Base-by-base conservation (phyloP, 2,113 vertebrate species). In the Thamnaconus septentrionalis region DNA sequence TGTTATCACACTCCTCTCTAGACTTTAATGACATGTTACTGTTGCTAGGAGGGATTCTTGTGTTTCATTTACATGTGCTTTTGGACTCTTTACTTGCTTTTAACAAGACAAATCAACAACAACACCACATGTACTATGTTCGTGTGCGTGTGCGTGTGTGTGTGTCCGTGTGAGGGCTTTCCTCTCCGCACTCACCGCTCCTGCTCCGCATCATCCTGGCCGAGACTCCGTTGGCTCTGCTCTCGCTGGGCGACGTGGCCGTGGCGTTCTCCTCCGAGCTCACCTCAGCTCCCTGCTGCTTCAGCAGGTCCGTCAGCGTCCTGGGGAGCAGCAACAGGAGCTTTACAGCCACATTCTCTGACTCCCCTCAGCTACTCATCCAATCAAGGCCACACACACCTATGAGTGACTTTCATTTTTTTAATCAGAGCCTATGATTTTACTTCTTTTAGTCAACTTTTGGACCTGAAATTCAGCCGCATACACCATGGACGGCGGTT, bases 301-400 rank as follows among this genome's bases (percentile, higher is more conserved):
- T 91, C 78, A 93, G 75, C 60, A 93, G 82, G 60, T 91, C 90
- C 7, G 90, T 90, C 75, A 93, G 83, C 0, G 82, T 90, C 87
- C 91, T 91, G 69, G 39, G 75, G 8, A 78, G 10, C n/a, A 41
- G 60, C 61, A 41, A 55, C 59, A 31, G 18, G 18, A 31, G 18
- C 18, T 31, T 31, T 31, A 31, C 18, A 39, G 46, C 6, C 3
- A 6, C 43, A 39, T 46, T 7, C 6, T 31, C 6, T 52, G 18
- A 4, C n/a, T 7, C 1, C 39, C n/a, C 48, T 10, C 8, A 18
- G 18, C 18, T 31, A 31, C 0, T 4, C 9, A 57, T 43, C 8
- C 48, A 11, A 4, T 48, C 11, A 8, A 5, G 4, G 7, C 2
- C 1, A 48, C 8, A 48, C 47, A 48, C 11, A 31, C 18, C 18